phyloP scores from a whole-genome alignment of 2,888 invertebrate species.

The Machimus atricapillus region DNA sequence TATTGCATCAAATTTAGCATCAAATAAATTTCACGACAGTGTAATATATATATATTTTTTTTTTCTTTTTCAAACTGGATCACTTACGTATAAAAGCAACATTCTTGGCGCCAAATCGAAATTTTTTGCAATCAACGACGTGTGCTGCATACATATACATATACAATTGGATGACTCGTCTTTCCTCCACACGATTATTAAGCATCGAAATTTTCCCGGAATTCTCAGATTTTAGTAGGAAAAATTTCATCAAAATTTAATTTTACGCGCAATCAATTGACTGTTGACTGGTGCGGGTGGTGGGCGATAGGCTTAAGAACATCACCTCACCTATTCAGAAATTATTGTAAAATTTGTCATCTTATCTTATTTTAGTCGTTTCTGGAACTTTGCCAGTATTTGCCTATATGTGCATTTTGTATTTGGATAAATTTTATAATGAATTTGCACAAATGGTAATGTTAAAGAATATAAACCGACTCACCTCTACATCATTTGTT shows the following conservation, averaged over 20 bases:
- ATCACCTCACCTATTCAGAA: neutral
- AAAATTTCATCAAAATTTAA: neutral
- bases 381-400: neutral
- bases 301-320: neutral
- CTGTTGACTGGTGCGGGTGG: neutral
- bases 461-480: neutral
- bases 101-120: slow-evolving; percentile 4
- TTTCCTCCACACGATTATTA: neutral
- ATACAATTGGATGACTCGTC: neutral
- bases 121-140: neutral
- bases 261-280: neutral
- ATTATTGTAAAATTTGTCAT: neutral
- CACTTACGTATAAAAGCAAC: neutral
- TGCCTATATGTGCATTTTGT: neutral
- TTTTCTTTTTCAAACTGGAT: neutral
- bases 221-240: neutral
- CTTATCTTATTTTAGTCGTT: neutral
- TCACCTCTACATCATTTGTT: neutral
- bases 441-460: neutral
- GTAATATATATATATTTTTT: neutral
- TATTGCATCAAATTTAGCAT: slow-evolving; percentile 10
- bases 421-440: neutral
- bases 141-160: neutral
- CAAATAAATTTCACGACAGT: slow-evolving; percentile 1
- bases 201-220: neutral